phyloP scores from a whole-genome alignment of 2,888 invertebrate genomes.

The Tromatobia lineatoria region DNA sequence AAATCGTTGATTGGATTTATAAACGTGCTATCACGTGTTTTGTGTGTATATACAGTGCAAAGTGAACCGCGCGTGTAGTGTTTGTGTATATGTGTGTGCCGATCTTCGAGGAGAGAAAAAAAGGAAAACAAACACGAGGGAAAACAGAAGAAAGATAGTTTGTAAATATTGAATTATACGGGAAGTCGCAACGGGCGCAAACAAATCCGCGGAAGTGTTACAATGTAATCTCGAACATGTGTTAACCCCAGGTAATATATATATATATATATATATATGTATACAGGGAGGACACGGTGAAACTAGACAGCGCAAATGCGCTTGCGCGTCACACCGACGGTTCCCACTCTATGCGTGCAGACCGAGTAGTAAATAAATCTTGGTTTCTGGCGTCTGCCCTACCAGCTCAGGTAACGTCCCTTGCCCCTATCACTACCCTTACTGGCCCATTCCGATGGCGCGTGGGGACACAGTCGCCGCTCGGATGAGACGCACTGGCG shows the following conservation, averaged over 20 bases:
- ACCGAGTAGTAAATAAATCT: too few relatives aligned
- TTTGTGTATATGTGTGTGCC: background rate
- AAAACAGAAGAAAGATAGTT: slow-evolving; percentile 29
- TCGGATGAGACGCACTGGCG: too few relatives aligned
- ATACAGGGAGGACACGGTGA: too few relatives aligned
- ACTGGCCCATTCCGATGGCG: too few relatives aligned
- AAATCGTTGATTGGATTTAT: slow-evolving; percentile 52
- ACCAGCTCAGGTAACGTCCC: too few relatives aligned
- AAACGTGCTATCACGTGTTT: slow-evolving; percentile 51
- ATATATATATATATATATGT: too few relatives aligned
- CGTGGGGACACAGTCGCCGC: too few relatives aligned
- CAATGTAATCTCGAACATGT: slow-evolving; percentile 29
- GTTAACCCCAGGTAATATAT: slow-evolving; percentile 1
- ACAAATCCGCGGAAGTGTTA: slow-evolving; percentile 28
- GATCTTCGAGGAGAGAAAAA: slow-evolving; percentile 39
- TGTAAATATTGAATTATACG: slow-evolving; percentile 47
- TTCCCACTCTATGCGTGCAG: too few relatives aligned
- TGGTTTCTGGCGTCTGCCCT: too few relatives aligned
- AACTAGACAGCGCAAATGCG: too few relatives aligned
- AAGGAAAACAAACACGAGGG: slow-evolving; percentile 15
- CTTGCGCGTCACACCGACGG: too few relatives aligned
- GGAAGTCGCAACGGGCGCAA: background rate
- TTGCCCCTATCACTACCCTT: too few relatives aligned
- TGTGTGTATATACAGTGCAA: slow-evolving; percentile 29
- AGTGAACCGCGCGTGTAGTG: slow-evolving; percentile 1